phyloP scores from a whole-genome alignment of 2,888 invertebrate genomes.

The Cynaeus angustus region DNA sequence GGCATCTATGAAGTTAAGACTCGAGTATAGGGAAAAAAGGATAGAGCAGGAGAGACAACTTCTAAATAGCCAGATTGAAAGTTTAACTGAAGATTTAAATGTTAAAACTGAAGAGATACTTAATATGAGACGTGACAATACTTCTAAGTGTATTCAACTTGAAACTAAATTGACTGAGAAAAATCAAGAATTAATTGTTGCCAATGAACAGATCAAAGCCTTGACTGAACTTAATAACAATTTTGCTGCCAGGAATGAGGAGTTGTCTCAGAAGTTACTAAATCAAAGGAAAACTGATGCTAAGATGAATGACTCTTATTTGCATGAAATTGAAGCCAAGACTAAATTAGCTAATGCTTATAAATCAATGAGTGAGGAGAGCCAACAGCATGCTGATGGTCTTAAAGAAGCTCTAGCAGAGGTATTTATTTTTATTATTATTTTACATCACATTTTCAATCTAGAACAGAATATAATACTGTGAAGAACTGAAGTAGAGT shows the following conservation, averaged over 20 bases:
- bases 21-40: slow-evolving; percentile 88
- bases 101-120: slow-evolving; percentile 86
- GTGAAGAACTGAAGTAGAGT: too few species aligned
- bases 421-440: slow-evolving; percentile 62
- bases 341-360: slow-evolving; percentile 88
- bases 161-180: slow-evolving; percentile 87
- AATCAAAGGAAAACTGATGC: slow-evolving; percentile 79
- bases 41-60: slow-evolving; percentile 87
- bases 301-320: slow-evolving; percentile 79
- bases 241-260: slow-evolving; percentile 80
- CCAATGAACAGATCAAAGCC: slow-evolving; percentile 80
- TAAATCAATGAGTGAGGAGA: slow-evolving; percentile 86
- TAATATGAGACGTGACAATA: slow-evolving; percentile 83
- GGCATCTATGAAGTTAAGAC: slow-evolving; percentile 83
- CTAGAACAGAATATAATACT: too few species aligned
- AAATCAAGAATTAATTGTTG: slow-evolving; percentile 84
- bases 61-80: slow-evolving; percentile 84
- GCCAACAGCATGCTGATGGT: slow-evolving; percentile 85
- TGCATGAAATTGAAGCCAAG: slow-evolving; percentile 90
- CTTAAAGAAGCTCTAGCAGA: slow-evolving; percentile 85
- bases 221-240: slow-evolving; percentile 82
- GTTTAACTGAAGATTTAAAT: slow-evolving; percentile 85
- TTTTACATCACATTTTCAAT: too few species aligned
- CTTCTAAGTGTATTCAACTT: slow-evolving; percentile 77
- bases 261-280: slow-evolving; percentile 80